Evolutionary conservation across 2,888 invertebrate genomes (phyloP).

Genomic region (Campopleginae sp.): DNA sequence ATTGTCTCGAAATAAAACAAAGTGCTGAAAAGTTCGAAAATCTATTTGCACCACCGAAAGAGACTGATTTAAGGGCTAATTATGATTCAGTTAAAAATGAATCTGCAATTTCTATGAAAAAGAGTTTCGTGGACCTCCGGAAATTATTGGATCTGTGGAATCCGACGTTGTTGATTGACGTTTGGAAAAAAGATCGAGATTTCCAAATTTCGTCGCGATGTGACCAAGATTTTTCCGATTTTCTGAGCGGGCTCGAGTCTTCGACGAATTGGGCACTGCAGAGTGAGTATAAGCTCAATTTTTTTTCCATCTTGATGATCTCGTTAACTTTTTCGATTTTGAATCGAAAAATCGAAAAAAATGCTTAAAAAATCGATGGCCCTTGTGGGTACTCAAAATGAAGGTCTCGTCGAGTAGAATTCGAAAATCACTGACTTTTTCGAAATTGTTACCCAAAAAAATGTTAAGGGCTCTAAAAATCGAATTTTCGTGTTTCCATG

Average conservation of each 20-base stretch:
- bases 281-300: constrained; percentile 82
- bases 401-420: too few species aligned
- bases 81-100: background rate
- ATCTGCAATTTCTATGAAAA: background rate
- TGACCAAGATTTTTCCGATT: constrained; percentile 84
- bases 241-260: constrained; percentile 84
- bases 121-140: constrained; percentile 57
- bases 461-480: too few species aligned
- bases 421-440: too few species aligned
- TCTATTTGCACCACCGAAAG: background rate
- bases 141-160: constrained; percentile 74
- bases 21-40: background rate
- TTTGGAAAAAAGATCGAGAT: constrained; percentile 83
- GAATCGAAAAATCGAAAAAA: too few species aligned
- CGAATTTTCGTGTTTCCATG: too few species aligned
- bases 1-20: constrained; percentile 12
- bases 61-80: background rate
- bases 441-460: too few species aligned
- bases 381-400: too few species aligned
- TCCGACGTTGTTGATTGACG: constrained; percentile 66
- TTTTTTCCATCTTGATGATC: background rate
- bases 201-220: constrained; percentile 84
- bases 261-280: constrained; percentile 85
- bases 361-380: too few species aligned
- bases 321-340: too few species aligned